Percentiles rank a stretch among this genome's conserved stretches.
These are phyloP conservation scores for Chelon labrosus DNA, from an alignment of 2,797 vertebrate genomes.

Conservation along the genomic window DNA sequence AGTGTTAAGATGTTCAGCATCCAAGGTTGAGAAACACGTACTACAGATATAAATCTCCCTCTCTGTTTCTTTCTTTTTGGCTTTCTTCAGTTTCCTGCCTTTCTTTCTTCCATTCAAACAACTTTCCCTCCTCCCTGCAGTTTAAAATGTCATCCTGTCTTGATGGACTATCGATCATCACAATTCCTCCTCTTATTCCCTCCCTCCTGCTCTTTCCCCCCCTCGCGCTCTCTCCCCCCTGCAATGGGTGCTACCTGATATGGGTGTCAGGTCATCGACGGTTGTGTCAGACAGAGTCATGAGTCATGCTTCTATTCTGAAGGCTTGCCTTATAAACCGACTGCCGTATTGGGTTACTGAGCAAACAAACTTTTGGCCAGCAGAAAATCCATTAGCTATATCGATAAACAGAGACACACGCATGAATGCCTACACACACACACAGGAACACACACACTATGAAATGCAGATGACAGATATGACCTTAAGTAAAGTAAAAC, in stretches of 20 bases:
- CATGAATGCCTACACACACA: slow-evolving; percentile 29
- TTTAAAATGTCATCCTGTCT: slow-evolving; percentile 41
- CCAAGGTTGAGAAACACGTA: slow-evolving; percentile 36
- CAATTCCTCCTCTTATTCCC: slow-evolving; percentile 19
- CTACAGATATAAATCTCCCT: neutral
- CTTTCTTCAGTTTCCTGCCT: neutral
- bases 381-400: slow-evolving; percentile 83
- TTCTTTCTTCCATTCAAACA: slow-evolving; percentile 12
- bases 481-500: slow-evolving; percentile 29
- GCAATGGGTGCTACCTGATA: slow-evolving; percentile 63
- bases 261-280: slow-evolving; percentile 78
- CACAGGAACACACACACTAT: slow-evolving; percentile 23
- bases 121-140: slow-evolving; percentile 9
- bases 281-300: slow-evolving; percentile 77
- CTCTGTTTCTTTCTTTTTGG: neutral
- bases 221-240: slow-evolving; percentile 23
- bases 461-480: slow-evolving; percentile 48
- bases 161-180: slow-evolving; percentile 58
- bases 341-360: slow-evolving; percentile 76
- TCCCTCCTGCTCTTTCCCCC: neutral
- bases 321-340: slow-evolving; percentile 77
- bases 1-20: slow-evolving; percentile 44
- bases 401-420: slow-evolving; percentile 77
- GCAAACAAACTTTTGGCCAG: slow-evolving; percentile 80
- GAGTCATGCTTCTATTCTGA: slow-evolving; percentile 85